Evolutionary conservation across 64 coral and sea anemone species (phyloP).

Genomic region (Stichodactyla helianthus): DNA sequence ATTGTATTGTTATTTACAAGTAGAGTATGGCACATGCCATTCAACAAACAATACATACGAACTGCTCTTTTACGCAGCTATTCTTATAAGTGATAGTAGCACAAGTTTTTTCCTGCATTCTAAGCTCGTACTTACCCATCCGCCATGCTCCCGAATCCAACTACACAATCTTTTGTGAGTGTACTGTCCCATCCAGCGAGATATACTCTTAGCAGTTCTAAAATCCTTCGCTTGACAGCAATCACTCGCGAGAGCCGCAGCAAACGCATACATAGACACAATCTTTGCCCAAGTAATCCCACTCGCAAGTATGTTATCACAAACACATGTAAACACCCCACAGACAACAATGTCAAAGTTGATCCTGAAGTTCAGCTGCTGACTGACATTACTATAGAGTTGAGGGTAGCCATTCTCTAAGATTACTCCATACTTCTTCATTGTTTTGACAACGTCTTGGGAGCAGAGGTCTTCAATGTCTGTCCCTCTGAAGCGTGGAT

Average conservation of each 20-base stretch:
- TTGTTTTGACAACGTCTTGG: slow-evolving; percentile 57
- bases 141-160: slow-evolving; percentile 80
- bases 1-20: too few relatives aligned
- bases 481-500: neutral
- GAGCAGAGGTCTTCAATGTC: slow-evolving; percentile 9
- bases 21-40: too few relatives aligned
- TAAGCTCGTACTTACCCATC: slow-evolving; percentile 66
- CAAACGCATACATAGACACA: slow-evolving; percentile 78
- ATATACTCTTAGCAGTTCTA: slow-evolving; percentile 33
- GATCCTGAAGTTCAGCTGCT: slow-evolving; percentile 69
- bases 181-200: slow-evolving; percentile 76
- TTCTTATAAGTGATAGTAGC: neutral
- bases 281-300: slow-evolving; percentile 75
- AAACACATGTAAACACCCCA: slow-evolving; percentile 77
- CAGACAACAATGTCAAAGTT: slow-evolving; percentile 67
- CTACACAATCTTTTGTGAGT: slow-evolving; percentile 39
- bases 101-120: too few relatives aligned
- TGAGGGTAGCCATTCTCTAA: slow-evolving; percentile 52
- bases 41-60: too few relatives aligned
- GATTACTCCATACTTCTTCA: slow-evolving; percentile 53
- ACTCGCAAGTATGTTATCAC: slow-evolving; percentile 63
- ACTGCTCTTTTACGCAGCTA: too few relatives aligned
- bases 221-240: slow-evolving; percentile 63
- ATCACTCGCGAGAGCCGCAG: slow-evolving; percentile 64
- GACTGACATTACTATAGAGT: slow-evolving; percentile 59